Evolutionary conservation across 2,113 vertebrate species (phyloP).

Genomic region (Mystacornis crossleyi): DNA sequence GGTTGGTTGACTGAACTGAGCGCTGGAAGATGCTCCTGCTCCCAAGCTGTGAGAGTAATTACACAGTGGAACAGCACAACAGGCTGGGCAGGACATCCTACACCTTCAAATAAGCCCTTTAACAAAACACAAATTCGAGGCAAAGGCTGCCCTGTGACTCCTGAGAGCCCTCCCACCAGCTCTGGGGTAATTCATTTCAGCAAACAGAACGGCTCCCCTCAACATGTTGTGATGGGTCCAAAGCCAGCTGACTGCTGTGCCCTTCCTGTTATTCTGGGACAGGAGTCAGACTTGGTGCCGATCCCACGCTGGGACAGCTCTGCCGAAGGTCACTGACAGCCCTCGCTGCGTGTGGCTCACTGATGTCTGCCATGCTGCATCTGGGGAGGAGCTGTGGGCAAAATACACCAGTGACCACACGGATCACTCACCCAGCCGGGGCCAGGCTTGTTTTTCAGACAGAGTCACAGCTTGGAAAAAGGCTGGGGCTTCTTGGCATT

Average conservation of each 20-base stretch:
- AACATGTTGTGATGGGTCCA: not conserved
- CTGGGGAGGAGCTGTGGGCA: not conserved
- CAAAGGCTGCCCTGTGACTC: not conserved
- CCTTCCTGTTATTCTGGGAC: not conserved
- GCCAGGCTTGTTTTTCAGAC: constrained; percentile 6
- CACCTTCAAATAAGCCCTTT: not conserved
- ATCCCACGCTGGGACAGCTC: not conserved
- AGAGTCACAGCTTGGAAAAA: not conserved
- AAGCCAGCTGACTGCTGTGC: not conserved
- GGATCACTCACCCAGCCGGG: not conserved
- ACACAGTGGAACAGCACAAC: not conserved
- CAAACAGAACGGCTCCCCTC: not conserved
- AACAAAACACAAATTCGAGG: not conserved
- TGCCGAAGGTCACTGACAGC: not conserved
- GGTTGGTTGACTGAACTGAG: not conserved
- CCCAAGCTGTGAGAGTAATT: not conserved
- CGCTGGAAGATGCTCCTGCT: not conserved
- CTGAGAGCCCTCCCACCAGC: not conserved
- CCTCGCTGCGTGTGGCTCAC: rapidly evolving
- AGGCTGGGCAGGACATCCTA: not conserved
- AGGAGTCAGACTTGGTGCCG: not conserved
- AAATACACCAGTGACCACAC: rapidly evolving
- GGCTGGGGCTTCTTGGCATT: not conserved
- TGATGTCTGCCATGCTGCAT: not conserved
- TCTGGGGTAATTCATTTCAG: not conserved